Conservation (phyloP, 2,888 invertebrate species). For the Melanostoma mellinum region DNA sequence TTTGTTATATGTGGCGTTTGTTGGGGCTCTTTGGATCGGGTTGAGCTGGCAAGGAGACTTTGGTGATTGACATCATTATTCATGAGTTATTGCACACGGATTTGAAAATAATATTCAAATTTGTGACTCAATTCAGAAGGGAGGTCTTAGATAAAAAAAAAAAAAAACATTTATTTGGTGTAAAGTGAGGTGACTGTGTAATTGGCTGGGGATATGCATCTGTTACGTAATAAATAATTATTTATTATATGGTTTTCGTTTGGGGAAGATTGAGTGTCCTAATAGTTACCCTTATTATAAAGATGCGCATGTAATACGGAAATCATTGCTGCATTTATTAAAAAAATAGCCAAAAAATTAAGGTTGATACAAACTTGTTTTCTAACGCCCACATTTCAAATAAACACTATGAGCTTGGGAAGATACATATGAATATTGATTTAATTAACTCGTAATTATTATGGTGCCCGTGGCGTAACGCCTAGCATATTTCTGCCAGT, state of each 20-base stretch:
- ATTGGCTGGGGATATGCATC: background rate
- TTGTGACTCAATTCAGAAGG: constrained; percentile 54
- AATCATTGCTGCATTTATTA: no score
- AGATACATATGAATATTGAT: no score
- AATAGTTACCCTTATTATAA: no score
- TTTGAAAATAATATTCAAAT: constrained; percentile 50
- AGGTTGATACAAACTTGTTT: no score
- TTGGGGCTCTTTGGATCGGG: constrained; percentile 25
- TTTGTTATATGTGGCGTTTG: constrained; percentile 37
- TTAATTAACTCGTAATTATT: no score
- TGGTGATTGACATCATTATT: constrained; percentile 61
- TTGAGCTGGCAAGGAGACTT: constrained; percentile 19
- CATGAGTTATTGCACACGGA: constrained; percentile 56
- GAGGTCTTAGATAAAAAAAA: constrained; percentile 11
- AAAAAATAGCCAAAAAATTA: no score
- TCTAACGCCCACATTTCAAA: no score
- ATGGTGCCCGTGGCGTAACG: no score
- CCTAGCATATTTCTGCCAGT: no score
- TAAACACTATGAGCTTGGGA: no score
- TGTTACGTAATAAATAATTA: constrained; percentile 11
- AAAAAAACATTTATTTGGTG: constrained; percentile 28
- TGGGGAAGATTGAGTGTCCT: no score
- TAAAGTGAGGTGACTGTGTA: constrained; percentile 10
- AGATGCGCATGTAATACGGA: no score
- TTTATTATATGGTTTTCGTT: constrained; percentile 1